Evolutionary conservation across 1,140 invertebrate species (phyloP).

Genomic region (Acyrthosiphon pisum): DNA sequence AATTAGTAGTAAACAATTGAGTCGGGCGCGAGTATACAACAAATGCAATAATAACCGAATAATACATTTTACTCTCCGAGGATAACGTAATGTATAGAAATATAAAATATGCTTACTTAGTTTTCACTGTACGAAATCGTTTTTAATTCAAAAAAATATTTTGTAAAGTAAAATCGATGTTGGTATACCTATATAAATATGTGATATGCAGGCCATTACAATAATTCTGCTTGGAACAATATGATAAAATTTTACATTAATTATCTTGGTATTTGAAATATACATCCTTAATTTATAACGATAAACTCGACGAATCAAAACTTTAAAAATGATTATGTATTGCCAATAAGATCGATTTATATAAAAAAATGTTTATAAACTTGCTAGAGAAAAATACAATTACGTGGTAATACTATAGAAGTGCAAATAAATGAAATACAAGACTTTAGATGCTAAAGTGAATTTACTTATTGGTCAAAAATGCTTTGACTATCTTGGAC

Average conservation of each 20-base stretch:
- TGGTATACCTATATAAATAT: too few relatives aligned
- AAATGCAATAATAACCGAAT: neutral
- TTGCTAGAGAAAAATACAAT: too few relatives aligned
- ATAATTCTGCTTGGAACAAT: neutral
- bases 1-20: constrained; percentile 29
- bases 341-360: too few relatives aligned
- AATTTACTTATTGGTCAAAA: too few relatives aligned
- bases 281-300: neutral
- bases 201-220: neutral
- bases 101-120: neutral
- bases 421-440: too few relatives aligned
- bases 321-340: too few relatives aligned
- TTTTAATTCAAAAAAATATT: neutral
- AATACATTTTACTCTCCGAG: neutral
- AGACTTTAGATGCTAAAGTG: too few relatives aligned
- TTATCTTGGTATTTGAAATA: too few relatives aligned
- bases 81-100: neutral
- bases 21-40: neutral
- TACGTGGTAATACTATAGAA: too few relatives aligned
- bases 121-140: neutral
- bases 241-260: neutral
- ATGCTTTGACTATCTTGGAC: too few relatives aligned
- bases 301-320: too few relatives aligned
- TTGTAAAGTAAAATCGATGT: neutral
- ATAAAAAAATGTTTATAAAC: too few relatives aligned